These are phyloP conservation scores for Leistus spinibarbis DNA, from an alignment of 2,888 invertebrate species.

Conservation along the genomic window DNA sequence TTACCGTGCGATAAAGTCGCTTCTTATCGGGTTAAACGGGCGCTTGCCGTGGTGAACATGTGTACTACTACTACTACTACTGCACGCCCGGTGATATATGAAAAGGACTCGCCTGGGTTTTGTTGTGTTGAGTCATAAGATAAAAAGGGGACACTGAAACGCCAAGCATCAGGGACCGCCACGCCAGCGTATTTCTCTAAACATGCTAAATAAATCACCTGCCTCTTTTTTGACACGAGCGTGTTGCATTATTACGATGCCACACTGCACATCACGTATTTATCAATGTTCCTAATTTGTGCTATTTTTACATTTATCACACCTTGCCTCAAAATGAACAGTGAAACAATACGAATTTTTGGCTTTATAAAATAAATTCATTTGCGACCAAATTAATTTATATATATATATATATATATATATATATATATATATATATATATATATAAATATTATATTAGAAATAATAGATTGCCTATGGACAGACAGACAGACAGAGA, in stretches of 20 bases:
- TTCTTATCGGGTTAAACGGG: slow-evolving; percentile 13
- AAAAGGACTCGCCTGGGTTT: slow-evolving; percentile 15
- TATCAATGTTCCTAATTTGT: background rate
- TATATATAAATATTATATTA: no score
- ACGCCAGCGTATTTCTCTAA: background rate
- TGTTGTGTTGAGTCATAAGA: slow-evolving; percentile 10
- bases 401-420: no score
- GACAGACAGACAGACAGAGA: no score
- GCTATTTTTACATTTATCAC: background rate
- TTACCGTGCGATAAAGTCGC: slow-evolving; percentile 26
- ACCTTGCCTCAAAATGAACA: no score
- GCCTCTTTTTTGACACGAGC: background rate
- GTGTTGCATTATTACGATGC: background rate
- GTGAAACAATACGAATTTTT: no score
- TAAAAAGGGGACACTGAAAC: background rate
- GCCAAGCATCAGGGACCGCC: background rate
- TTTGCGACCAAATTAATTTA: no score
- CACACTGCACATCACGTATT: background rate
- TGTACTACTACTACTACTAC: slow-evolving; percentile 18
- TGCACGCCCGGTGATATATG: slow-evolving; percentile 23
- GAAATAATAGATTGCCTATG: no score
- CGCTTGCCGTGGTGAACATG: slow-evolving; percentile 14
- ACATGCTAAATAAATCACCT: background rate
- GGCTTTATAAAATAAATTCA: no score
- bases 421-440: no score